phyloP scores from a whole-genome alignment of 2,113 vertebrate species.

The Bothrops jararaca region DNA sequence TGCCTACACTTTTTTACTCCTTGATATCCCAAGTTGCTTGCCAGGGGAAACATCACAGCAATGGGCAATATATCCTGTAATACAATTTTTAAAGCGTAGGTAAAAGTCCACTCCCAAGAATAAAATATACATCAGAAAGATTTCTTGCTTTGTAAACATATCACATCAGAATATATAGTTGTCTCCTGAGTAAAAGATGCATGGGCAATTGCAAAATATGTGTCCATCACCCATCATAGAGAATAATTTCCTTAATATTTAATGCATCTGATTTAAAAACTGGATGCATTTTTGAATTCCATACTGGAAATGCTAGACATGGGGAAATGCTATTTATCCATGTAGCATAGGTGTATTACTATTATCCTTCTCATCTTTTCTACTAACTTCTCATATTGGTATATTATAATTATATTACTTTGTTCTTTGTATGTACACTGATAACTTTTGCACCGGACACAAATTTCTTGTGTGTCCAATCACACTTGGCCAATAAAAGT shows the following conservation, averaged over 20 bases:
- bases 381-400: too few species aligned
- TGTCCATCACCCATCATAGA: not conserved
- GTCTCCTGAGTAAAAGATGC: not conserved
- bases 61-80: not conserved
- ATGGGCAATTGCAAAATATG: not conserved
- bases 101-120: not conserved
- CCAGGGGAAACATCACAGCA: not conserved
- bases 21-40: not conserved
- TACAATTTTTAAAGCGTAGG: not conserved
- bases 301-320: not conserved
- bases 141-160: not conserved
- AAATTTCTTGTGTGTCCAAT: not conserved
- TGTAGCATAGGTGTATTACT: too few species aligned
- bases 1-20: not conserved
- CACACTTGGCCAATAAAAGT: too few species aligned
- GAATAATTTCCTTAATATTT: not conserved
- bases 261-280: not conserved
- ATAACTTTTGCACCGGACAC: too few species aligned
- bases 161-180: not conserved
- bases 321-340: not conserved
- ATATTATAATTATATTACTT: not conserved
- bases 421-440: not conserved
- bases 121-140: not conserved
- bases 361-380: too few species aligned
- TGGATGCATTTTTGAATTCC: not conserved